Evolutionary conservation across 2,888 invertebrate genomes (phyloP).

Genomic region (Galeopsomyia nigrocyanea): DNA sequence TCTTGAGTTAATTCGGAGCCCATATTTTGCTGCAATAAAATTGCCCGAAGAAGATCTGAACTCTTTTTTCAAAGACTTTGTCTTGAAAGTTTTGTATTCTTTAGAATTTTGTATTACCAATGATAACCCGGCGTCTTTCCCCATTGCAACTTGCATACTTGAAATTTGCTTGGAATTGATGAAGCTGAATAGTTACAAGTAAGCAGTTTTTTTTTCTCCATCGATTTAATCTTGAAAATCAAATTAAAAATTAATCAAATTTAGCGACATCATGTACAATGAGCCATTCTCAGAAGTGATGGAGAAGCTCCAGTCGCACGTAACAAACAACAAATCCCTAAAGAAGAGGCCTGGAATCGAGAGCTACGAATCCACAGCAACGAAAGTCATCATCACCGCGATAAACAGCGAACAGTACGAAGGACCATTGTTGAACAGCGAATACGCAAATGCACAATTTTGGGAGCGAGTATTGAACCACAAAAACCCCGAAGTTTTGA

Average conservation of each 20-base stretch:
- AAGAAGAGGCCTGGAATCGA: conserved; percentile 59
- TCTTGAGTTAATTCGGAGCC: conserved; percentile 63
- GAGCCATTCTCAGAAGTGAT: conserved; percentile 31
- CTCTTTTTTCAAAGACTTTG: neutral
- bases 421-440: conserved; percentile 2
- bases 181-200: conserved; percentile 43
- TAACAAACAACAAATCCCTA: conserved; percentile 49
- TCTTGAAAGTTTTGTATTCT: conserved; percentile 53
- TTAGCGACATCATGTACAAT: conserved; percentile 12
- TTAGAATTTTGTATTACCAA: conserved; percentile 51
- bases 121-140: conserved; percentile 54
- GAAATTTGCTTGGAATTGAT: conserved; percentile 54
- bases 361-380: conserved; percentile 56
- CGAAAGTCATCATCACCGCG: conserved; percentile 52
- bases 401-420: conserved; percentile 34
- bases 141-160: conserved; percentile 59
- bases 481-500: conserved; percentile 53
- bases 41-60: conserved; percentile 25
- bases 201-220: conserved; percentile 7
- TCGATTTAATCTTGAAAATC: too few species aligned
- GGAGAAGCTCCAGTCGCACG: conserved; percentile 51
- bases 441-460: conserved; percentile 21
- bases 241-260: conserved; percentile 8
- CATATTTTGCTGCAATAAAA: conserved; percentile 48
- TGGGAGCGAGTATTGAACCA: conserved; percentile 52